Evolutionary conservation across 2,113 vertebrate genomes (phyloP), one percentile per base, ranked within the genome.

Genomic region (Ailuropoda melanoleuca): DNA sequence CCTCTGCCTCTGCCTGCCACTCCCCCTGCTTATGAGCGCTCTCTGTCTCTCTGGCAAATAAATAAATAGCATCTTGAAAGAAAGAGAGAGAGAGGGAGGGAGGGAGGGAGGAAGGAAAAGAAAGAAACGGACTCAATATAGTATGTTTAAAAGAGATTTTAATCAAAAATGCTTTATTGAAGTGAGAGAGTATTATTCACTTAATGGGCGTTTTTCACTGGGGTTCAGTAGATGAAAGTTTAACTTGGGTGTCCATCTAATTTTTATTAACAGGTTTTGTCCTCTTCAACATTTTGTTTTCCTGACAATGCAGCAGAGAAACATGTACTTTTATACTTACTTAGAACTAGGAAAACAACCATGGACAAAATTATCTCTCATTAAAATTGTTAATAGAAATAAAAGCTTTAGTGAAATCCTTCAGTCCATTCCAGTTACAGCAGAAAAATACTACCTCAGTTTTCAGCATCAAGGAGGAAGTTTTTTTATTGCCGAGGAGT

Each of bases 231-330:
- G 50, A 62, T 70, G 24, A 90, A 89, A 95, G 58, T 15, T 50
- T 53, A 83, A 66, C 80, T 92, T 94, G 29, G 3, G 6, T 93
- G 84, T n/a, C 3, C 14, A 37, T 34, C 18, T 14, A 64, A 62
- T 56, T 95, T 91, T 91, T 86, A 94, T 21, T 64, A 82, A 53
- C 39, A 43, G 23, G 6, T 95, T 90, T 48, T 91, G 26, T 82
- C 29, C 13, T 78, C 24, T 55, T 95, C 7, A 66, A 50, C 26
- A 55, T 66, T 96, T 90, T 87, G 37, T 78, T 90, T 96, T 94
- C 77, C 24, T 78, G 31, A 77, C 31, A 84, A 34, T 26, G 29
- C 3, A 72, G 23, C 29, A 39, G 66, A 72, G 31, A 85, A 70
- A 43, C 29, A 39, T 78, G 43, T 4, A 55, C 15, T 70, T 93